Conservation (phyloP, 2,113 vertebrate species). For the Megaceryle torquata region DNA sequence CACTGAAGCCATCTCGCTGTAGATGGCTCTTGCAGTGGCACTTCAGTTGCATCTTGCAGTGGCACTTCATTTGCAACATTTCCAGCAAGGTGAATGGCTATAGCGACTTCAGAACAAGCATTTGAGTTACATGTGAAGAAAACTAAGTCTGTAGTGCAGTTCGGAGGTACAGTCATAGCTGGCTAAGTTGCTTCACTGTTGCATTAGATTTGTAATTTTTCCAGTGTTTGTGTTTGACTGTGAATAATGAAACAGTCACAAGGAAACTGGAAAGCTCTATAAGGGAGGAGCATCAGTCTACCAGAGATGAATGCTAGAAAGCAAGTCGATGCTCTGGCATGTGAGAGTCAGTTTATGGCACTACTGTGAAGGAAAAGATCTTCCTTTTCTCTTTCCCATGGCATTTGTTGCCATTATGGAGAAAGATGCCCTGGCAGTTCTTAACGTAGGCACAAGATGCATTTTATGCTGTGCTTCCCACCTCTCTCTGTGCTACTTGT, state of each 20-base stretch:
- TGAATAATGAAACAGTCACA: neutral
- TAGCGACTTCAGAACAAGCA: neutral
- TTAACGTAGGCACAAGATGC: neutral
- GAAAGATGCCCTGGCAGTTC: neutral
- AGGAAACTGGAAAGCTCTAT: neutral
- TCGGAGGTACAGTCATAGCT: neutral
- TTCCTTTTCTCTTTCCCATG: neutral
- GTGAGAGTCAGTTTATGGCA: neutral
- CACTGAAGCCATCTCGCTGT: neutral
- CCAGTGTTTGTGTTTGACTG: neutral
- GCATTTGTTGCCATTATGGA: neutral
- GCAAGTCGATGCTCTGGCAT: neutral
- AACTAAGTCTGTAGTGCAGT: neutral
- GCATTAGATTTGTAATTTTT: neutral
- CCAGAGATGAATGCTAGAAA: neutral
- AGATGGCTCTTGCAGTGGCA: neutral
- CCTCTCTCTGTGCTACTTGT: neutral
- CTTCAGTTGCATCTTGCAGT: neutral
- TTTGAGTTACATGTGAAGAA: neutral
- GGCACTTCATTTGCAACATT: neutral
- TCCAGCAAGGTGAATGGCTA: neutral
- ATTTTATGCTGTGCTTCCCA: neutral
- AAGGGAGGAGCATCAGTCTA: neutral
- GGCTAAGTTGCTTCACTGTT: neutral
- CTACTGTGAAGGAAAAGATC: neutral